These are phyloP conservation scores for Dasypus novemcinctus DNA, from an alignment of 2,113 vertebrate species.

Conservation along the genomic window DNA sequence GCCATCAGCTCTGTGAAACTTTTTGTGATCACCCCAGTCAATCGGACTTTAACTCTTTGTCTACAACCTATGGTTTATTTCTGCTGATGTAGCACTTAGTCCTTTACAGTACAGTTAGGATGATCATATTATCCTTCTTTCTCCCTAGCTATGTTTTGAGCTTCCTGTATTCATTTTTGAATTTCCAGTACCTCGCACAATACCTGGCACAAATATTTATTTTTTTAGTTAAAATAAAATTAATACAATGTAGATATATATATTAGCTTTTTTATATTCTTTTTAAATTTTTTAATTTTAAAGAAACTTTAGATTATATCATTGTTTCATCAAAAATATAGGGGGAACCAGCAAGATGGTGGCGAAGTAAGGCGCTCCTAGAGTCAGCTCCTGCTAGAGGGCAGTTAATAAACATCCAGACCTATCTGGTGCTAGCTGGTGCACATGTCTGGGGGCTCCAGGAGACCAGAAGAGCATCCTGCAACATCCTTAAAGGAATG, in stretches of 20 bases:
- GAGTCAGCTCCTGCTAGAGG: too few species aligned
- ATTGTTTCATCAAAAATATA: too few species aligned
- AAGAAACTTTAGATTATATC: too few species aligned
- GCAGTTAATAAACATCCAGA: too few species aligned
- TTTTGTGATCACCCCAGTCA: background rate
- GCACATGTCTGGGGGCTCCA: too few species aligned
- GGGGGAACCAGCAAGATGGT: too few species aligned
- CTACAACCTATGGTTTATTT: background rate
- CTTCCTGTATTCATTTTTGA: background rate
- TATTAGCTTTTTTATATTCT: background rate
- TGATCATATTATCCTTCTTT: background rate
- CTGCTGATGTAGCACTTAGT: background rate
- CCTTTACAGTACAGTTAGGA: background rate
- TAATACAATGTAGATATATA: background rate
- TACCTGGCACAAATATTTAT: background rate
- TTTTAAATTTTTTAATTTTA: too few species aligned
- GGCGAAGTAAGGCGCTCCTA: too few species aligned
- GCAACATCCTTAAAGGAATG: too few species aligned
- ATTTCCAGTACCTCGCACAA: background rate
- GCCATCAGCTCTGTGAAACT: background rate
- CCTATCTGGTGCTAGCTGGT: too few species aligned
- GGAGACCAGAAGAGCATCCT: too few species aligned
- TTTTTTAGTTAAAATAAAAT: slow-evolving; percentile 4
- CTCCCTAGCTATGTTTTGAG: background rate
- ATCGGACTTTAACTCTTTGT: background rate